phyloP scores from a whole-genome alignment of 1,140 invertebrate genomes.

The Heterodera carotae region DNA sequence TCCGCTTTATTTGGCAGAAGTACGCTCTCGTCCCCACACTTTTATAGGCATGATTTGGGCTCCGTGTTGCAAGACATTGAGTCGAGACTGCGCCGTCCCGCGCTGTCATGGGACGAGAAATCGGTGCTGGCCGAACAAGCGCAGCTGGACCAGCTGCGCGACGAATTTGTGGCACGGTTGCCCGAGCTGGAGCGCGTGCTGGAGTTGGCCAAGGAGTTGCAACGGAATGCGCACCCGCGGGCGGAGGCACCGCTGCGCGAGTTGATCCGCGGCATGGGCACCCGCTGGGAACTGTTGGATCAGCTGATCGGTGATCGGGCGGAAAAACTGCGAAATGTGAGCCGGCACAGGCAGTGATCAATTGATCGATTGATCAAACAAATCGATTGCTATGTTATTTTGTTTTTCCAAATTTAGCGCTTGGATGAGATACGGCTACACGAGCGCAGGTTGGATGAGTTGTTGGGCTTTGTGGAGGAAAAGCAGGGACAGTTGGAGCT shows the following conservation, averaged over 20 bases:
- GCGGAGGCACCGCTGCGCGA: slow-evolving; percentile 43
- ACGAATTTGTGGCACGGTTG: slow-evolving; percentile 31
- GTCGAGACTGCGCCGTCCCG: slow-evolving; percentile 32
- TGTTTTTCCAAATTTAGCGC: slow-evolving; percentile 19
- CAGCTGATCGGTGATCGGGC: slow-evolving; percentile 35
- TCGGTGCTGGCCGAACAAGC: slow-evolving; percentile 29
- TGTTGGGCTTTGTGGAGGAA: slow-evolving; percentile 41
- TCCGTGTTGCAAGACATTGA: slow-evolving; percentile 32
- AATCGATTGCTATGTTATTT: too few species aligned
- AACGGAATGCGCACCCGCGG: slow-evolving; percentile 37
- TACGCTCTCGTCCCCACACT: not conserved
- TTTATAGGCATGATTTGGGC: slow-evolving; percentile 33
- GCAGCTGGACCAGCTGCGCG: slow-evolving; percentile 32
- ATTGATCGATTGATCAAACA: too few species aligned
- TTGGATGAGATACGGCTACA: slow-evolving; percentile 40
- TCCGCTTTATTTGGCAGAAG: too few species aligned
- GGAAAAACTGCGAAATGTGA: slow-evolving; percentile 36
- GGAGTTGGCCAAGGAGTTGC: slow-evolving; percentile 45
- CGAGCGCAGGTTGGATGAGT: slow-evolving; percentile 34
- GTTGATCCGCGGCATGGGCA: slow-evolving; percentile 28
- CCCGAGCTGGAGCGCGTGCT: slow-evolving; percentile 36
- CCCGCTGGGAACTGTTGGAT: slow-evolving; percentile 50
- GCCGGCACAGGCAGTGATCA: too few species aligned
- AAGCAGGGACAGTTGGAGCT: slow-evolving; percentile 42
- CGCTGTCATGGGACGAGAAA: slow-evolving; percentile 33